Percentiles rank a stretch among this genome's conserved stretches.
These are phyloP conservation scores for Amphiprion clarkii DNA, from an alignment of 2,797 vertebrate species.

Conservation along the genomic window DNA sequence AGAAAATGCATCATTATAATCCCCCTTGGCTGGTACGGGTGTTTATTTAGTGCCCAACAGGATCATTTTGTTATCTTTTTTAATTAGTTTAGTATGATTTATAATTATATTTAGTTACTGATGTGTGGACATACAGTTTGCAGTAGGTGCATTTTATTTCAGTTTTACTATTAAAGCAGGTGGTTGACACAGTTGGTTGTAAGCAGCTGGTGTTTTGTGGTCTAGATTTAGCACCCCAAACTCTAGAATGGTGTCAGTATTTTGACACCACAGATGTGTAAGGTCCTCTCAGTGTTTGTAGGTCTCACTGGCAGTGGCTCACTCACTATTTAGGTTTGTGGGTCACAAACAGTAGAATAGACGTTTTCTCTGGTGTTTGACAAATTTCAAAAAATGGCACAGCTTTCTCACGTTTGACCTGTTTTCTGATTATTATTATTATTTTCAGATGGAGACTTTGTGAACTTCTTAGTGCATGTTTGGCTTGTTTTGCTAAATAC, in stretches of 20 bases:
- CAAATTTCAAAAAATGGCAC: background rate
- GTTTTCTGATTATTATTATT: background rate
- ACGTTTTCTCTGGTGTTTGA: background rate
- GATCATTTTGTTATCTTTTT: too few species aligned
- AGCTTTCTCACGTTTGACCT: background rate
- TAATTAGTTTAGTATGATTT: background rate
- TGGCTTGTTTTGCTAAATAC: too few species aligned
- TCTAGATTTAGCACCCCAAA: too few species aligned
- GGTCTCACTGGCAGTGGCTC: background rate
- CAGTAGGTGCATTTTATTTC: too few species aligned
- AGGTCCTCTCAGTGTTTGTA: background rate
- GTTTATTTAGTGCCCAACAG: background rate
- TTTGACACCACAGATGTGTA: slow-evolving; percentile 10
- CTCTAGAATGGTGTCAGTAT: background rate
- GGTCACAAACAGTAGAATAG: background rate
- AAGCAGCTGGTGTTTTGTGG: too few species aligned
- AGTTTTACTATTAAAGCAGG: too few species aligned
- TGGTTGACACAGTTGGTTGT: too few species aligned
- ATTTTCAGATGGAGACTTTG: too few species aligned
- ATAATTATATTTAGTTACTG: too few species aligned
- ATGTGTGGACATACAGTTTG: too few species aligned
- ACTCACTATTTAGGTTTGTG: background rate
- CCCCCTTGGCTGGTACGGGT: background rate
- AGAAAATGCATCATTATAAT: background rate
- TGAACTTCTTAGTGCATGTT: too few species aligned